phyloP scores from a whole-genome alignment of 2,113 vertebrate species.

The Pelecanoides urinatrix region DNA sequence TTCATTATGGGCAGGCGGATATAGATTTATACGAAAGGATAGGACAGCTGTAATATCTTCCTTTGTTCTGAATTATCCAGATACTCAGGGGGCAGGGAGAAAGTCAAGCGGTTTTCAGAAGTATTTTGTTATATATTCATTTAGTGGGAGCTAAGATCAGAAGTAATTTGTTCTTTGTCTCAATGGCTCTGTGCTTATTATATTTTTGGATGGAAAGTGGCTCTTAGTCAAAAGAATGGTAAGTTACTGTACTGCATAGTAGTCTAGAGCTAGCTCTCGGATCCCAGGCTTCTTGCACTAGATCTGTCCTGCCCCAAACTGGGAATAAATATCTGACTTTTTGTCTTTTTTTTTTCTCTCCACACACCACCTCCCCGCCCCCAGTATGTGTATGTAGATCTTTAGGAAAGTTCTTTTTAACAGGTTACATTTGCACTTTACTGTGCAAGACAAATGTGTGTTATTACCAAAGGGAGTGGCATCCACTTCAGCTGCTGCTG shows the following conservation, averaged over 20 bases:
- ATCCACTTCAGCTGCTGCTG: neutral
- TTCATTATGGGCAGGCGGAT: neutral
- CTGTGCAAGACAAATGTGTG: neutral
- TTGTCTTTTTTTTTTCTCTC: neutral
- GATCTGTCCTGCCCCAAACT: neutral
- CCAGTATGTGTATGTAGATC: fast-evolving
- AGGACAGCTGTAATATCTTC: neutral
- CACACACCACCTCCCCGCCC: too few species aligned
- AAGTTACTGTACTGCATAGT: neutral
- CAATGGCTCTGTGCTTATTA: neutral
- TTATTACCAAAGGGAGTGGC: neutral
- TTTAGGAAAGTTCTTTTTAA: neutral
- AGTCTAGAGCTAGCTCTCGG: neutral
- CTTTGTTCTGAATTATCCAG: neutral
- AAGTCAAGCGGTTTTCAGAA: neutral
- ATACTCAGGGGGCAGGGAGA: fast-evolving
- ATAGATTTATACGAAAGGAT: neutral
- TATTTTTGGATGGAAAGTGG: neutral
- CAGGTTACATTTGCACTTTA: neutral
- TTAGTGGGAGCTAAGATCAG: neutral
- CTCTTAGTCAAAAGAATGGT: neutral
- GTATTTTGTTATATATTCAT: neutral
- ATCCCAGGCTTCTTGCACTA: neutral
- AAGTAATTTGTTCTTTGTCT: neutral
- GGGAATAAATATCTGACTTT: neutral